Conservation (phyloP, 1,140 invertebrate species). For the Bilobella aurantiaca region DNA sequence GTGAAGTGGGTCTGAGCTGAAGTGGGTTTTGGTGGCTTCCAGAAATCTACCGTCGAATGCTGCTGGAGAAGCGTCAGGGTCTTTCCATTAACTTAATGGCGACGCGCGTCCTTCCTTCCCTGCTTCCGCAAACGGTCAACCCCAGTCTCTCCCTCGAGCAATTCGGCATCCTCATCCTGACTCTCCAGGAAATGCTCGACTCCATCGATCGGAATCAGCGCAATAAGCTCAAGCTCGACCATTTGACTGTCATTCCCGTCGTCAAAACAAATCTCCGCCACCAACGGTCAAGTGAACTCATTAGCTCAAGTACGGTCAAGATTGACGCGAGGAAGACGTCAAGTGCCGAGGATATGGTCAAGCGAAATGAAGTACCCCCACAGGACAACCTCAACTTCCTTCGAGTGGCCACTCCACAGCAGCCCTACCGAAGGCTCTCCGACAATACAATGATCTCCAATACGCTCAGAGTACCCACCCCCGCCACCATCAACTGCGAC, state of each 20-base stretch:
- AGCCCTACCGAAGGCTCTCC: background rate
- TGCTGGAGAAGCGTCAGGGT: conserved; percentile 84
- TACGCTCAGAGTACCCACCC: background rate
- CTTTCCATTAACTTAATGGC: conserved; percentile 85
- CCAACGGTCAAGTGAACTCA: conserved; percentile 38
- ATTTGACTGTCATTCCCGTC: conserved; percentile 42
- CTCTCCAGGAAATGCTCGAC: conserved; percentile 86
- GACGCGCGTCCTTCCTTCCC: conserved; percentile 79
- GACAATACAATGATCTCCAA: conserved; percentile 5
- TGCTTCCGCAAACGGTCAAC: conserved; percentile 86
- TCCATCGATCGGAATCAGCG: conserved; percentile 79
- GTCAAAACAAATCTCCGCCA: background rate
- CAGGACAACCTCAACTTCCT: background rate
- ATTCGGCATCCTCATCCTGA: conserved; percentile 72
- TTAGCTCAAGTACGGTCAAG: conserved; percentile 60
- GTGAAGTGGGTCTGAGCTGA: too few relatives aligned
- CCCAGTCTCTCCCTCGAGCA: conserved; percentile 80
- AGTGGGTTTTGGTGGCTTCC: too few relatives aligned
- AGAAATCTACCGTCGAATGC: conserved; percentile 88
- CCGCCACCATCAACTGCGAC: background rate
- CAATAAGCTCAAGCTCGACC: conserved; percentile 71
- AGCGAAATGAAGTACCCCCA: conserved; percentile 49
- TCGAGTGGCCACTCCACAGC: background rate
- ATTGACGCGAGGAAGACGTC: conserved; percentile 72
- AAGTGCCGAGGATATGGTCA: conserved; percentile 74